Conservation (phyloP, 2,797 vertebrate species). For the Pteropus rufus region DNA sequence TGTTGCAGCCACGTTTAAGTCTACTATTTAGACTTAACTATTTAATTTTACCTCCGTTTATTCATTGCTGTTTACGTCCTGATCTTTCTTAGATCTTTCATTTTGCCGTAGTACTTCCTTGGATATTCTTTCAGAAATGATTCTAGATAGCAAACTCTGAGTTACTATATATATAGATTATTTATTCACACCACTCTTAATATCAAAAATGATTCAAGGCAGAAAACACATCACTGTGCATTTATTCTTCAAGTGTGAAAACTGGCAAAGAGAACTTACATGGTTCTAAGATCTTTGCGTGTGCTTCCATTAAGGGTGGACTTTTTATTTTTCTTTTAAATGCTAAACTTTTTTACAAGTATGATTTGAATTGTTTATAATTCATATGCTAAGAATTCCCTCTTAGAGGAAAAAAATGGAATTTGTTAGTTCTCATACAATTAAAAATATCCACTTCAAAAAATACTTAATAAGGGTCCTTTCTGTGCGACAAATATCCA, state of each 20-base stretch:
- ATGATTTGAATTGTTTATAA: constrained; percentile 28
- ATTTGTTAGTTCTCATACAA: background rate
- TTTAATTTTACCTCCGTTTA: background rate
- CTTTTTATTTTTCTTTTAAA: constrained; percentile 29
- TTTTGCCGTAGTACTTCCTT: background rate
- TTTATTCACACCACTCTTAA: background rate
- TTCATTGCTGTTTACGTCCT: background rate
- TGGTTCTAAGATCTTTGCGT: background rate
- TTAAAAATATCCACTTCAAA: constrained; percentile 5
- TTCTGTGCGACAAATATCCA: background rate
- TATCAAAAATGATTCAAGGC: background rate
- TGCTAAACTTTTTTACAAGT: background rate
- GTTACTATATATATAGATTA: background rate
- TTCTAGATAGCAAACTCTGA: constrained; percentile 4
- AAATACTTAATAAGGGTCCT: background rate
- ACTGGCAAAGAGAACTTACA: background rate
- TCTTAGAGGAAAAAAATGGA: background rate
- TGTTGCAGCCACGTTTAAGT: background rate
- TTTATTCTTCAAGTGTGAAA: background rate
- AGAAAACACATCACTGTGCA: background rate
- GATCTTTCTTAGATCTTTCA: background rate
- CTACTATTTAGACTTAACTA: background rate
- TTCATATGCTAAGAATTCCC: constrained; percentile 9
- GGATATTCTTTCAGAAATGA: background rate
- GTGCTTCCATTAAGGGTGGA: background rate